Evolutionary conservation across 2,113 vertebrate genomes (phyloP).

Genomic region (Elachura formosa): DNA sequence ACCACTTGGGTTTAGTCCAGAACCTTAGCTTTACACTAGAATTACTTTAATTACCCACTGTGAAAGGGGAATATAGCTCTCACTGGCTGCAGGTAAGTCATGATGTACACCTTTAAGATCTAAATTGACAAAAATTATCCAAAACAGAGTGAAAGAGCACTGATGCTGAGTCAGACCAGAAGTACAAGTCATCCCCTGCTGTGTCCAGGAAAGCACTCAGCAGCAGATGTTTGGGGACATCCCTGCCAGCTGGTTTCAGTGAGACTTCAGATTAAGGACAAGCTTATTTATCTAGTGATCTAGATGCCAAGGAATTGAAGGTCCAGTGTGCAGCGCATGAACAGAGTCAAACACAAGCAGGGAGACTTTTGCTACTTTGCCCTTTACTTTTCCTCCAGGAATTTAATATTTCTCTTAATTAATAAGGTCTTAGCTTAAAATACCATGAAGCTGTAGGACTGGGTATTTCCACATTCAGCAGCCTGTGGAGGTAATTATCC

Average conservation of each 20-base stretch:
- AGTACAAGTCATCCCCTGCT: not conserved
- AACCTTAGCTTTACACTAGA: not conserved
- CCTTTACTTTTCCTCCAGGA: not conserved
- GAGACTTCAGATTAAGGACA: not conserved
- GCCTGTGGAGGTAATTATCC: accelerated
- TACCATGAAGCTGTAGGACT: not conserved
- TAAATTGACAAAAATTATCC: not conserved
- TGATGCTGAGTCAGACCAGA: not conserved
- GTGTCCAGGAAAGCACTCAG: accelerated
- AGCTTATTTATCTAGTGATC: not conserved
- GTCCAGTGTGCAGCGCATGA: not conserved
- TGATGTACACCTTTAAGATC: not conserved
- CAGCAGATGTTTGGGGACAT: not conserved
- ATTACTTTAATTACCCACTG: not conserved
- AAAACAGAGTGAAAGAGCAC: not conserved
- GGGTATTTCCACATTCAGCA: not conserved
- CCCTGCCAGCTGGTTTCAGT: not conserved
- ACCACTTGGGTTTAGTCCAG: not conserved
- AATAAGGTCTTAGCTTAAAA: not conserved
- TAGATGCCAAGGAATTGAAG: not conserved
- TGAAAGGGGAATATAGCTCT: not conserved
- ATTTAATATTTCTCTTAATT: not conserved
- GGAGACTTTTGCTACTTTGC: not conserved
- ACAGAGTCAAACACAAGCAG: not conserved
- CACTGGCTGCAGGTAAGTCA: not conserved